Evolutionary conservation across 64 coral and sea anemone genomes (phyloP).

Genomic region (Montipora cactus): DNA sequence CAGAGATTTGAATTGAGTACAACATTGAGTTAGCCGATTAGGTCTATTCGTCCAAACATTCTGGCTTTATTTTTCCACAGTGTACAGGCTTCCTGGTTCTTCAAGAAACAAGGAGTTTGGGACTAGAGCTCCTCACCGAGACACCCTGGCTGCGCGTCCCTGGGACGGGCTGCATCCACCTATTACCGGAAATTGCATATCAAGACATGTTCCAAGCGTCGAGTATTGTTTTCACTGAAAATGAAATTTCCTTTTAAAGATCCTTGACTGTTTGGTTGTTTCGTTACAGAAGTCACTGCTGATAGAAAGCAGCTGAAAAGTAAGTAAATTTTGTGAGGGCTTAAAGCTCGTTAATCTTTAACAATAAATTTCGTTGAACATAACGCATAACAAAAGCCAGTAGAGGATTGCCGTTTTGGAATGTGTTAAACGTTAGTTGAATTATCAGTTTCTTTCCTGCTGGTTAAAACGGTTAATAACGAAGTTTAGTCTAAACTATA

Average conservation of each 20-base stretch:
- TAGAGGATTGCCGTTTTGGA: not conserved
- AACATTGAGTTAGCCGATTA: too few relatives aligned
- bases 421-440: too few relatives aligned
- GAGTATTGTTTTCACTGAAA: not conserved
- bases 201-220: not conserved
- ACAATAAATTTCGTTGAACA: not conserved
- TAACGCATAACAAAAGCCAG: not conserved
- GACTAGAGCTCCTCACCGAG: not conserved
- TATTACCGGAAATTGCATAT: not conserved
- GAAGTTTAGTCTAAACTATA: not conserved
- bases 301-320: not conserved
- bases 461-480: too few relatives aligned
- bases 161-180: not conserved
- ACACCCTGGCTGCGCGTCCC: not conserved
- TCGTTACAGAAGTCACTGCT: not conserved
- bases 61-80: too few relatives aligned
- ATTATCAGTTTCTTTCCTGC: too few relatives aligned
- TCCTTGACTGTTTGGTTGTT: not conserved
- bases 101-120: not conserved
- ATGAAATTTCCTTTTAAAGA: not conserved
- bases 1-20: too few relatives aligned
- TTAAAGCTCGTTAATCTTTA: not conserved
- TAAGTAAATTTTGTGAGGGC: not conserved
- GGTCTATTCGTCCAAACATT: too few relatives aligned
- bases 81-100: too few relatives aligned